These are phyloP conservation scores for Emmelina monodactyla DNA, from an alignment of 2,888 invertebrate species.

Conservation along the genomic window DNA sequence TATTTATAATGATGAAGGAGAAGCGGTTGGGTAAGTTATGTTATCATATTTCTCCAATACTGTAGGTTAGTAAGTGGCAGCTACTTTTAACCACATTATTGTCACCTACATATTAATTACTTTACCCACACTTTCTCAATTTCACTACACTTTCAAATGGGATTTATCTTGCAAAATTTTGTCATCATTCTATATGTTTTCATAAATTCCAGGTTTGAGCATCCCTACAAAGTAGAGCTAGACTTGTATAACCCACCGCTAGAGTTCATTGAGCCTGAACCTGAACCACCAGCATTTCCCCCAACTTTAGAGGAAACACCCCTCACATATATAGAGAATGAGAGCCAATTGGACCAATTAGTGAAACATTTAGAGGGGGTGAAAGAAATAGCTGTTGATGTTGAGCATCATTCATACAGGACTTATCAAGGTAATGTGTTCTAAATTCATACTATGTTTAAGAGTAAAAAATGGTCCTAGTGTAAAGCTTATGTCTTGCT, in stretches of 20 bases:
- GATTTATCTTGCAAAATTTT: too few relatives aligned
- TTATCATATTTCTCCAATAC: not conserved
- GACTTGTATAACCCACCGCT: constrained; percentile 71
- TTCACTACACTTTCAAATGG: too few relatives aligned
- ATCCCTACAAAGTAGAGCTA: constrained; percentile 90
- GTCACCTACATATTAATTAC: too few relatives aligned
- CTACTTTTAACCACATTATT: too few relatives aligned
- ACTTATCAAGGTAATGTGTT: constrained; percentile 91
- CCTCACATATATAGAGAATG: constrained; percentile 72
- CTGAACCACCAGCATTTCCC: constrained; percentile 35
- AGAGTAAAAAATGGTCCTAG: not conserved
- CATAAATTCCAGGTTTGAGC: constrained; percentile 81
- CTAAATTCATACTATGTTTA: too few relatives aligned
- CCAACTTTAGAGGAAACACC: constrained; percentile 69
- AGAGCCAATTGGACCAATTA: constrained; percentile 69
- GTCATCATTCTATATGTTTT: too few relatives aligned
- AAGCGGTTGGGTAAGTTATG: constrained; percentile 60
- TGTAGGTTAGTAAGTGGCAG: not conserved
- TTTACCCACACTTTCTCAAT: too few relatives aligned
- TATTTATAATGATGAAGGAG: constrained; percentile 71
- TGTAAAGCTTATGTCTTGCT: too few relatives aligned
- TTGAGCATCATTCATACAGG: constrained; percentile 93
- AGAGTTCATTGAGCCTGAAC: constrained; percentile 54
- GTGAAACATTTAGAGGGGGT: constrained; percentile 71
- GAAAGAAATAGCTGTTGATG: constrained; percentile 86